Conservation (phyloP, 2,113 vertebrate genomes). For the Ochotona princeps region DNA sequence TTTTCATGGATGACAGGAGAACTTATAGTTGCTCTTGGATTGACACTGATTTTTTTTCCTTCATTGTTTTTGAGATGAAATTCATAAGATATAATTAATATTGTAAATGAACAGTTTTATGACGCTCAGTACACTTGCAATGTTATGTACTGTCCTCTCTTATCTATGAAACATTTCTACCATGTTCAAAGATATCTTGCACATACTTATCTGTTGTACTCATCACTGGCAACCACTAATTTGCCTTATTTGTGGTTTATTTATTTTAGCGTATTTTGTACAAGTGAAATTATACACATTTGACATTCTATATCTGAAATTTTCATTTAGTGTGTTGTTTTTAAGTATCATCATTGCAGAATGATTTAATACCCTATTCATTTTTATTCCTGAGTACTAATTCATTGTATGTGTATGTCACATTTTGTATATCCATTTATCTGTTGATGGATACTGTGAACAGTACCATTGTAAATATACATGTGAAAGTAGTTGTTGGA, state of each 20-base stretch:
- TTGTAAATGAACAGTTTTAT: background rate
- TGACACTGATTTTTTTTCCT: background rate
- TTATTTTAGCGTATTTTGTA: background rate
- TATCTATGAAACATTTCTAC: background rate
- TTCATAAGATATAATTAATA: background rate
- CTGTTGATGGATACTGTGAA: background rate
- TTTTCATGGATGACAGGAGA: background rate
- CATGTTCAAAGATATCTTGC: background rate
- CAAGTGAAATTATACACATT: background rate
- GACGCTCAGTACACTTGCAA: background rate
- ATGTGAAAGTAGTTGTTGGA: background rate
- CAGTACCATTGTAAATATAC: background rate
- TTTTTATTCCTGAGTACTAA: background rate
- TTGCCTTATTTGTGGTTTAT: conserved; percentile 2
- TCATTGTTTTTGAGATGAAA: background rate
- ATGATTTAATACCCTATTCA: background rate
- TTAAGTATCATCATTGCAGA: background rate
- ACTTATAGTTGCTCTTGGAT: background rate
- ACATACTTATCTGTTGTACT: background rate
- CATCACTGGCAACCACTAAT: background rate
- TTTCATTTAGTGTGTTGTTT: background rate
- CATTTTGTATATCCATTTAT: background rate
- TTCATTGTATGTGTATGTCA: background rate
- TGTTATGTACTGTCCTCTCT: background rate
- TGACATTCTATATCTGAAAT: background rate